These are phyloP conservation scores for Apodemia mormo DNA, from an alignment of 2,888 invertebrate species.

Conservation along the genomic window DNA sequence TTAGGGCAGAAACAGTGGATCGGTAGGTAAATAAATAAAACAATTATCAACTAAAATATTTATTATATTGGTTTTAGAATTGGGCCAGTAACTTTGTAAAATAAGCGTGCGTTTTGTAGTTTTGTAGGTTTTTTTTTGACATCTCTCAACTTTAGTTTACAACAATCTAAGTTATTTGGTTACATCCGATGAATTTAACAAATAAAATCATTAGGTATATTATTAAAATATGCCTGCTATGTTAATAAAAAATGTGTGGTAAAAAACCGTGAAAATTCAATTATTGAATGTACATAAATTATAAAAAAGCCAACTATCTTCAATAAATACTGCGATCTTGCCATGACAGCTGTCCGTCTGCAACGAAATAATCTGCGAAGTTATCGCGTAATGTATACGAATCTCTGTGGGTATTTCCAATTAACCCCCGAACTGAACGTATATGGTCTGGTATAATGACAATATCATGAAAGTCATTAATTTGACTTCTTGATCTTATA, in stretches of 20 bases:
- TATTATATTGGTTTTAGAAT: slow-evolving; percentile 37
- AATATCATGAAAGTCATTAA: slow-evolving; percentile 29
- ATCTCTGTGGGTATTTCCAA: no score
- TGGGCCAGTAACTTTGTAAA: slow-evolving; percentile 37
- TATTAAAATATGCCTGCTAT: slow-evolving; percentile 40
- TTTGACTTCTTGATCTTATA: slow-evolving; percentile 30
- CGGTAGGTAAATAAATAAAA: slow-evolving; percentile 39
- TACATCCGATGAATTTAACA: slow-evolving; percentile 37
- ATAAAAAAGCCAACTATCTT: no score
- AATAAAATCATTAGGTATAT: slow-evolving; percentile 39
- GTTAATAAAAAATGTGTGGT: slow-evolving; percentile 40
- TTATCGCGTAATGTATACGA: no score
- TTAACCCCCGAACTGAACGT: slow-evolving; percentile 28
- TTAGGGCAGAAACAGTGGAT: slow-evolving; percentile 39
- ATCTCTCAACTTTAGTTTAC: slow-evolving; percentile 37
- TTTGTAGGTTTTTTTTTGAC: no score
- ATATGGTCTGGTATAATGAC: slow-evolving; percentile 30
- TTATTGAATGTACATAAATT: no score
- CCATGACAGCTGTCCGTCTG: slow-evolving; percentile 25
- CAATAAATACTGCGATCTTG: slow-evolving; percentile 28
- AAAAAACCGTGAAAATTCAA: slow-evolving; percentile 8
- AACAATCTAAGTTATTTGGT: slow-evolving; percentile 37
- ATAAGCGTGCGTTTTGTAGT: slow-evolving; percentile 37
- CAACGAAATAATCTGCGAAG: no score
- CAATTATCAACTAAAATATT: slow-evolving; percentile 39